phyloP scores from a whole-genome alignment of 2,888 invertebrate genomes.

The Oasisia sp. region DNA sequence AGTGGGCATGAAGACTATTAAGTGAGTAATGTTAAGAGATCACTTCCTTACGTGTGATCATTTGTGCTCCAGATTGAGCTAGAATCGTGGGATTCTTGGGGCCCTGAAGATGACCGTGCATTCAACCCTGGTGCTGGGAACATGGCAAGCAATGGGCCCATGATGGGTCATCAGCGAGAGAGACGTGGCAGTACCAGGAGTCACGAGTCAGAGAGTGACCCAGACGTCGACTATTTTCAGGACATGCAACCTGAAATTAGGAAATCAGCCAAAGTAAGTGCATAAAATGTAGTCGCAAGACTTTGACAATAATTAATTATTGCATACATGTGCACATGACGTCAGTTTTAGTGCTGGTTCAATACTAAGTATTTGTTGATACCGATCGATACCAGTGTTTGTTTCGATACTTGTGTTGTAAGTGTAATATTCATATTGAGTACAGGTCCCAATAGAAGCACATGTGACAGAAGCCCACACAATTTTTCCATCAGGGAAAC shows the following conservation, averaged over 20 bases:
- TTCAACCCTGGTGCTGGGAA: constrained; percentile 28
- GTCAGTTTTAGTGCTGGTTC: no score
- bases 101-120: constrained; percentile 37
- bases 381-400: no score
- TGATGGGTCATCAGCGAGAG: neutral
- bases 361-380: no score
- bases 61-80: constrained; percentile 43
- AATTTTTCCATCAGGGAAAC: no score
- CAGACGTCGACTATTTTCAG: constrained; percentile 56
- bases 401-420: no score
- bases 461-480: no score
- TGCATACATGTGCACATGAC: no score
- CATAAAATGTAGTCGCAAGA: neutral
- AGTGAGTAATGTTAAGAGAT: neutral
- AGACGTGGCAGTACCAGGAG: neutral
- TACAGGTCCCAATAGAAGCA: no score
- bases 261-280: constrained; percentile 53
- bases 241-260: constrained; percentile 55
- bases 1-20: no score
- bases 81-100: constrained; percentile 59
- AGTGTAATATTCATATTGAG: no score
- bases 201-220: constrained; percentile 40
- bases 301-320: neutral
- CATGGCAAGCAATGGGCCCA: neutral
- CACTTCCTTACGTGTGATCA: neutral